Conservation (phyloP, 2,888 invertebrate genomes). For the Fragum fragum region DNA sequence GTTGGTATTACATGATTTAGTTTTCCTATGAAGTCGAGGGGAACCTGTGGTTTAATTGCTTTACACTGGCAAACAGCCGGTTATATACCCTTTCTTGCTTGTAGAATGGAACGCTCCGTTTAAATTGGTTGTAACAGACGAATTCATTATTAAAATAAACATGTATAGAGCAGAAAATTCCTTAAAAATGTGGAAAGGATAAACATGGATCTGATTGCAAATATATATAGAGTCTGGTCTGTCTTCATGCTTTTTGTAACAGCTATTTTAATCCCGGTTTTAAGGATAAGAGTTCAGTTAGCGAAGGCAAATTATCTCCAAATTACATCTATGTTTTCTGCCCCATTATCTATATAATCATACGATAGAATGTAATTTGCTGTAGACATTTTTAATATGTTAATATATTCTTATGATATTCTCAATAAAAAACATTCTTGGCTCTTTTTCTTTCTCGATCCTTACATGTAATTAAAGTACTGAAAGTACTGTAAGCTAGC, state of each 20-base stretch:
- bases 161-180: neutral
- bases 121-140: neutral
- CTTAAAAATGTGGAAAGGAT: neutral
- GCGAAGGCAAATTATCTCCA: conserved; percentile 16
- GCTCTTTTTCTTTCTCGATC: neutral
- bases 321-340: conserved; percentile 22
- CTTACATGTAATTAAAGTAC: too few species aligned
- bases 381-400: conserved; percentile 6
- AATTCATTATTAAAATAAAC: neutral
- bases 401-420: conserved; percentile 6
- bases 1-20: conserved; percentile 3
- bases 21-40: conserved; percentile 18
- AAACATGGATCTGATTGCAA: neutral
- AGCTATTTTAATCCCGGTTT: neutral
- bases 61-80: conserved; percentile 29
- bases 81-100: neutral
- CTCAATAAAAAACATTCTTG: neutral
- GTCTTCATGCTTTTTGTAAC: neutral
- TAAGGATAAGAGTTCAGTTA: neutral
- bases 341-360: conserved; percentile 1
- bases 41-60: conserved; percentile 42
- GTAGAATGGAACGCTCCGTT: neutral
- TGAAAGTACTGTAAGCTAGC: too few species aligned
- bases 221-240: neutral
- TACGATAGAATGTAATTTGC: conserved; percentile 3